A percentile compares a stretch with the other conserved stretches of the same genome.
phyloP scores from a whole-genome alignment of 1,140 invertebrate genomes.

The Cyrtorhinus lividipennis region DNA sequence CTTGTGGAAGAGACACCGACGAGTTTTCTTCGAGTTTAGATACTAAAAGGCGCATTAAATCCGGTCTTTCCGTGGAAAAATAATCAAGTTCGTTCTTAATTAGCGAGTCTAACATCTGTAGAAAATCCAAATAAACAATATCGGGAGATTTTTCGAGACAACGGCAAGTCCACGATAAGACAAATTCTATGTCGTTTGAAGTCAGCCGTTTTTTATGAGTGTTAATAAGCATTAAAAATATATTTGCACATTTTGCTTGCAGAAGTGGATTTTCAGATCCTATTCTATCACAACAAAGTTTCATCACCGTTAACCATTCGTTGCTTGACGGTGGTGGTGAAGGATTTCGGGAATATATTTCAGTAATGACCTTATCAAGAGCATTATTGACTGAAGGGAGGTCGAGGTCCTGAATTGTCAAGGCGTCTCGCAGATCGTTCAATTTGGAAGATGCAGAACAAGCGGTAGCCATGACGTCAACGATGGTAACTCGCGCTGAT shows the following conservation, averaged over 20 bases:
- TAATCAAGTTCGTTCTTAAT: background rate
- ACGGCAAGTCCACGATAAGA: background rate
- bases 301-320: background rate
- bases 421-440: background rate
- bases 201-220: constrained; percentile 1
- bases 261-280: background rate
- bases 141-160: background rate
- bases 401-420: background rate
- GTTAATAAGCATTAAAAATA: constrained; percentile 2
- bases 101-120: constrained; percentile 9
- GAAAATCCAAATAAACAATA: constrained; percentile 11
- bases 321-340: background rate
- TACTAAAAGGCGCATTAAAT: constrained; percentile 1
- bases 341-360: background rate
- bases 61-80: background rate
- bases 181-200: background rate
- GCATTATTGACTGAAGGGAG: background rate
- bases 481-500: no score
- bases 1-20: background rate
- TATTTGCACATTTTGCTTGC: constrained; percentile 9
- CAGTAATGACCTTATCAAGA: background rate
- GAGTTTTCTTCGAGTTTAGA: background rate
- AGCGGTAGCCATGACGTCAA: no score
- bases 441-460: background rate
- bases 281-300: background rate